Base-by-base conservation (phyloP, 2,797 vertebrate species). In the Enteromius unitaeniatus region DNA sequence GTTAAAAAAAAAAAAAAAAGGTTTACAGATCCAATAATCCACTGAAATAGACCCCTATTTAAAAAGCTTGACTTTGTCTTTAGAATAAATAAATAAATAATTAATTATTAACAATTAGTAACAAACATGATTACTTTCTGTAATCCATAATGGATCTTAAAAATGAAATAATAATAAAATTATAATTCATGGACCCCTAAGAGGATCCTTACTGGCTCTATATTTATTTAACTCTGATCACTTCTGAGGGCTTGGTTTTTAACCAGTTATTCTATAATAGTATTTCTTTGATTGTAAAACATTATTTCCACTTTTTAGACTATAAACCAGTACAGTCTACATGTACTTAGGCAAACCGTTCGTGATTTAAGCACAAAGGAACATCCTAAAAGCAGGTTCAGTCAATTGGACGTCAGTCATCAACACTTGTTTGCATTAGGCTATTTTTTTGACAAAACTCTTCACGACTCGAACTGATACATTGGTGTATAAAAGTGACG, bases 401-500 rank as follows among this genome's bases (percentile, higher is more conserved):
- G 55, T 81, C 14, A 37, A 28, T 21, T 49, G 72, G 8, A 26
- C 73, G 19, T 23, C 28, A 8, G 60, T 69, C 42, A 21, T 31
- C 31, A 77, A 60, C 42, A 85, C 73, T 77, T 77, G 62, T 68
- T 80, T 81, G 84, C 73, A 23, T 81, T 42, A 4, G 42, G 42
- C 45, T 14, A 47, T 47, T 14, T 51, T 70, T 78, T 70, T 1
- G 11, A 62, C 21, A n/a, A 17, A 84, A 77, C 17, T 72, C 40
- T 21, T 4, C 3, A 76, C n/a, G 17, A 58, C 8, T 13, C 21
- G 0, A 34, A 26, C 1, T 37, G 8, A 40, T 15, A 23, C 5
- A 17, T 45, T 4, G 21, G 15, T 58, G 26, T 5, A 45, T 79
- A 60, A 49, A 34, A 51, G 37, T 23, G n/a, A 37, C 11, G 40